Conservation (phyloP, 2,797 vertebrate genomes). For the Rhynchotus rufescens region DNA sequence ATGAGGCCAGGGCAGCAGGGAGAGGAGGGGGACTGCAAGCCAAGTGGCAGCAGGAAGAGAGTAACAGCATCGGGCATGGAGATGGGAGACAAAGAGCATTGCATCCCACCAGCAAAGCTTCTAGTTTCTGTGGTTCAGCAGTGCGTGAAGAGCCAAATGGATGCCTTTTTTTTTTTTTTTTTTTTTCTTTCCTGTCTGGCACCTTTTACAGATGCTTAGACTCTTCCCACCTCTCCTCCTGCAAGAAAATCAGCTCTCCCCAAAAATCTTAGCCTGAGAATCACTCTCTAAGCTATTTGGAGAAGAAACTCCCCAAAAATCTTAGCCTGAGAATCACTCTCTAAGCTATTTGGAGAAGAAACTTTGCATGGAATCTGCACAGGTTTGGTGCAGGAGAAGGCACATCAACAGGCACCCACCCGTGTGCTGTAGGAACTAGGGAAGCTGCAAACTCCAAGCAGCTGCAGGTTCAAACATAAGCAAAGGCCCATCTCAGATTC, state of each 20-base stretch:
- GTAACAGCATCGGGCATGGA: neutral
- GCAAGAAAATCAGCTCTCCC: neutral
- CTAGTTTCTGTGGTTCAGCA: neutral
- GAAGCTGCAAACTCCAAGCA: neutral
- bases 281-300: neutral
- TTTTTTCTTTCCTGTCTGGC: neutral
- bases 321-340: neutral
- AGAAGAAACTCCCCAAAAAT: neutral
- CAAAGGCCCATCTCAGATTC: constrained; percentile 24
- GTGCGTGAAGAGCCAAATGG: neutral
- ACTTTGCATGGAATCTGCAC: neutral
- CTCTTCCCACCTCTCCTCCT: neutral
- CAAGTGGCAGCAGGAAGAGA: neutral
- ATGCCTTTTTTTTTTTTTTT: neutral
- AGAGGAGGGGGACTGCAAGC: neutral
- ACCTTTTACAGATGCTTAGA: neutral
- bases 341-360: neutral
- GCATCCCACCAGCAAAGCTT: neutral
- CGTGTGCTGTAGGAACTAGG: neutral
- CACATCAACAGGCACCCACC: neutral
- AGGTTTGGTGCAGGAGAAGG: neutral
- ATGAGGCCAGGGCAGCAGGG: neutral
- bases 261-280: neutral
- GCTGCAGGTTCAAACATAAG: constrained; percentile 23
- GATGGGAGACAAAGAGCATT: neutral